A percentile compares a stretch with the other conserved stretches of the same genome.
Evolutionary conservation across 1,140 invertebrate species (phyloP).

Genomic region (Drosophila eugracilis): DNA sequence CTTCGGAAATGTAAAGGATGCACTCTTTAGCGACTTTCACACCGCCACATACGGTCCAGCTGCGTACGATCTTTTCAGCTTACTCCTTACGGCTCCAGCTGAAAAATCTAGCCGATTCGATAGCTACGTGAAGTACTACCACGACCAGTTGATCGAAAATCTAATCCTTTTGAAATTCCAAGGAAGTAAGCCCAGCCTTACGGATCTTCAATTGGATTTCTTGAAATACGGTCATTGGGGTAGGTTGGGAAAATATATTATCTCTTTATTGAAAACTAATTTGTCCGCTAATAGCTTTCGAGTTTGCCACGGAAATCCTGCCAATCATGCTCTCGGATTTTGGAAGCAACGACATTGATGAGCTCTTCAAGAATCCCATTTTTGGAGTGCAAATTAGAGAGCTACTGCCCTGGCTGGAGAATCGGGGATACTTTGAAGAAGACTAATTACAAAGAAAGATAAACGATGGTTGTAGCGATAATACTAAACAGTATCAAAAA

Average conservation of each 20-base stretch:
- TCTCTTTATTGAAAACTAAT: not conserved
- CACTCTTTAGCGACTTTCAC: constrained; percentile 50
- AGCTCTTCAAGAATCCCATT: constrained; percentile 33
- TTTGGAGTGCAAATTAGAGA: constrained; percentile 46
- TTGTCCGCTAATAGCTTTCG: constrained; percentile 24
- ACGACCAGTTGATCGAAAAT: constrained; percentile 42
- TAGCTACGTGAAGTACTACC: constrained; percentile 48
- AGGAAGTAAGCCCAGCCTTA: constrained; percentile 57
- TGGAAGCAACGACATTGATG: constrained; percentile 23
- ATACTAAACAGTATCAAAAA: not conserved
- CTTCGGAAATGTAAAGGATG: constrained; percentile 60
- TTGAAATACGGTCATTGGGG: constrained; percentile 56
- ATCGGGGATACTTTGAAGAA: constrained; percentile 64
- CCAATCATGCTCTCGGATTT: constrained; percentile 49
- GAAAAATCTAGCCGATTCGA: constrained; percentile 57
- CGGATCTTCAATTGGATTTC: constrained; percentile 64
- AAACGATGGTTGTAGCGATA: not conserved
- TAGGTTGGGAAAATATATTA: constrained; percentile 13
- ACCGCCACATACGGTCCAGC: constrained; percentile 43
- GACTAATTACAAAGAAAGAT: constrained; percentile 20
- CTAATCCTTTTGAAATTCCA: constrained; percentile 38
- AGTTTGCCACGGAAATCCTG: constrained; percentile 50
- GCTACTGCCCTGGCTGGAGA: constrained; percentile 67
- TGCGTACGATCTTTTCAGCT: constrained; percentile 46
- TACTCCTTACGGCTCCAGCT: constrained; percentile 53